Evolutionary conservation across 2,888 invertebrate species (phyloP), one percentile per base, ranked within the genome.

Genomic region (Epistrophella euchroma): DNA sequence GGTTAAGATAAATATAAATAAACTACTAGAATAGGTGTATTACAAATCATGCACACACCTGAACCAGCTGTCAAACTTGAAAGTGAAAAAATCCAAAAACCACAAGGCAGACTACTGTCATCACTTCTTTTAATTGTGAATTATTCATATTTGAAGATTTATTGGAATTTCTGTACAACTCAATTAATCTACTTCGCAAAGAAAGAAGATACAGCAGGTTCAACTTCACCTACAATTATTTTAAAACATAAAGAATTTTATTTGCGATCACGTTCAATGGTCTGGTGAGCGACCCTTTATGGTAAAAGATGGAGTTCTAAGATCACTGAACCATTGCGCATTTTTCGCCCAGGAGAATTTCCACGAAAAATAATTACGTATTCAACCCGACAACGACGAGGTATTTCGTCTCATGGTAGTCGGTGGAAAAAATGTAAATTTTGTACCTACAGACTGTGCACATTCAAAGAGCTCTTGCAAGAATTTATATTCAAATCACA

Each of bases 201-300:
- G 32, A 22, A 45, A 2, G n/a, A 45, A 45, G 3, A 17, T 0
- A 17, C 17, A 45, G 6, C 45, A 9, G 17, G 45, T 17, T 9
- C 17, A 45, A 45, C 3, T 45, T 17, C 17, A 17, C 9, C 1
- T 17, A 17, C 45, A 45, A 15, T 10, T 2, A n/a, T n/a, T 22
- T 7, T 15, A 32, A 32, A 32, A 1, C 4, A 60, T 17, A 60
- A 28, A 13, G 19, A n/a, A 13, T 40, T 50, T 15, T 50, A 76
- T 76, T 70, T 70, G 70, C 60, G 66, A 66, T 72, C 66, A 73
- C 68, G 68, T 68, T 52, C 68, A 68, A 73, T 74, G 74, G 74
- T 80, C 79, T 80, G 79, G 74, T 80, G 79, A 80, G 35, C 79
- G 68, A 52, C 66, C 68, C 71, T 52, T 32, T 32, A 40, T 60